Percentiles rank a stretch among this genome's conserved stretches.
phyloP scores from a whole-genome alignment of 2,797 vertebrate species.

The Sebastes iracundus region DNA sequence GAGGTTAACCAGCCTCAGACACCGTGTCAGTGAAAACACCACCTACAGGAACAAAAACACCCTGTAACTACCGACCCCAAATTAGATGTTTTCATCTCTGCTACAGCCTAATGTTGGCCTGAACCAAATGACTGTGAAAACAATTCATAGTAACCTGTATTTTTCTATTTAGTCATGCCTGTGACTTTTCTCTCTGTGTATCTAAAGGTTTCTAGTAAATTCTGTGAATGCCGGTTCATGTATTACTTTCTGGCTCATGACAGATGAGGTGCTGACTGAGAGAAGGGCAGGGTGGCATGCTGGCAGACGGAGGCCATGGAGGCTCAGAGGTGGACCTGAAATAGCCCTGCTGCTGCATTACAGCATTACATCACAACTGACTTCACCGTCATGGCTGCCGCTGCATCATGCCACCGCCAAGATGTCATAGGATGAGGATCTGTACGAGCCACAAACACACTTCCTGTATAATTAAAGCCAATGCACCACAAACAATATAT shows the following conservation, averaged over 20 bases:
- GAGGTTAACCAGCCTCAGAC: constrained; percentile 66
- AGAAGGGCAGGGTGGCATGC: constrained; percentile 61
- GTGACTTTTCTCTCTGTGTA: not conserved
- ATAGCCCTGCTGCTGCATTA: constrained; percentile 71
- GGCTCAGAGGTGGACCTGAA: constrained; percentile 74
- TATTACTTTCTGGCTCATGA: constrained; percentile 50
- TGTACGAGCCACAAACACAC: constrained; percentile 5
- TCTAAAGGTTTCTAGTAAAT: constrained; percentile 42
- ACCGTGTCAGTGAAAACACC: constrained; percentile 44
- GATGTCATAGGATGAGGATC: constrained; percentile 46
- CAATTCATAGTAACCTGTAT: constrained; percentile 31
- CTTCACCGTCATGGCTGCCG: constrained; percentile 58
- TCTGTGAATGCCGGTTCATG: constrained; percentile 42
- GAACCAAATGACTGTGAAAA: constrained; percentile 31
- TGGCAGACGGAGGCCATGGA: constrained; percentile 64
- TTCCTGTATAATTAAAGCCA: constrained; percentile 35
- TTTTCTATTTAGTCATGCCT: constrained; percentile 17
- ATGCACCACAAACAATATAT: not conserved
- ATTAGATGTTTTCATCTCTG: constrained; percentile 52
- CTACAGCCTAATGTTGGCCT: constrained; percentile 21
- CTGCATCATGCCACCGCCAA: constrained; percentile 56
- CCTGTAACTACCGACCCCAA: constrained; percentile 41
- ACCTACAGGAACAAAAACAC: constrained; percentile 28
- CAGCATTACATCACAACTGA: constrained; percentile 75
- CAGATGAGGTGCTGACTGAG: constrained; percentile 70